Conservation (phyloP, 2,797 vertebrate species). For the Erethizon dorsatum region DNA sequence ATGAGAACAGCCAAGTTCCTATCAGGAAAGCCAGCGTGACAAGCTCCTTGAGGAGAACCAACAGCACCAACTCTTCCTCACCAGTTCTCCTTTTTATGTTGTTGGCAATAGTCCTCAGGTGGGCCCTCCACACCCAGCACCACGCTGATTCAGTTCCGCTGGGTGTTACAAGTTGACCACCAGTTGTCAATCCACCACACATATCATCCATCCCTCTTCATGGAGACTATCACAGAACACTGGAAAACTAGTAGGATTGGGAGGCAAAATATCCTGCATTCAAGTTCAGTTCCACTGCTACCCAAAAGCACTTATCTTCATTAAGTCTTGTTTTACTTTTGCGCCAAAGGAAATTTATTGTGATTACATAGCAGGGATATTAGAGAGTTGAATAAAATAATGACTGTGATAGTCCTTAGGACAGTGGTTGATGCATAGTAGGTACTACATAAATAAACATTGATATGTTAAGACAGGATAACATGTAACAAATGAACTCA, state of each 20-base stretch:
- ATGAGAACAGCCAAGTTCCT: too few species aligned
- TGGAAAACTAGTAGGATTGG: neutral
- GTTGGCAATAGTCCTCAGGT: too few species aligned
- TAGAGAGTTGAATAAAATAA: slow-evolving; percentile 30
- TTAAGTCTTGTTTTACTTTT: neutral
- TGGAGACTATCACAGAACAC: neutral
- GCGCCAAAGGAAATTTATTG: neutral
- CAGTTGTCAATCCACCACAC: too few species aligned
- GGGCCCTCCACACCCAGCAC: too few species aligned
- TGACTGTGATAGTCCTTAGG: neutral
- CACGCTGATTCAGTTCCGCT: too few species aligned
- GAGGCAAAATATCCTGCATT: neutral
- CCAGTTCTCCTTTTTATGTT: too few species aligned
- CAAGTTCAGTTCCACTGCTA: neutral
- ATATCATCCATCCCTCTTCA: neutral
- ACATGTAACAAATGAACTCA: neutral
- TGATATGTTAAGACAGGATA: neutral
- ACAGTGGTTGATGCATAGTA: neutral
- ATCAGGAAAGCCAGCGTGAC: too few species aligned
- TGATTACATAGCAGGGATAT: neutral
- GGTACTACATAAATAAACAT: too few species aligned
- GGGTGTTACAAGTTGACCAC: too few species aligned
- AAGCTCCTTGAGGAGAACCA: too few species aligned
- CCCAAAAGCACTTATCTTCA: neutral
- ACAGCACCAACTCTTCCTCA: too few species aligned